phyloP scores from a whole-genome alignment of 2,888 invertebrate genomes.

The Priocnemis perturbator region DNA sequence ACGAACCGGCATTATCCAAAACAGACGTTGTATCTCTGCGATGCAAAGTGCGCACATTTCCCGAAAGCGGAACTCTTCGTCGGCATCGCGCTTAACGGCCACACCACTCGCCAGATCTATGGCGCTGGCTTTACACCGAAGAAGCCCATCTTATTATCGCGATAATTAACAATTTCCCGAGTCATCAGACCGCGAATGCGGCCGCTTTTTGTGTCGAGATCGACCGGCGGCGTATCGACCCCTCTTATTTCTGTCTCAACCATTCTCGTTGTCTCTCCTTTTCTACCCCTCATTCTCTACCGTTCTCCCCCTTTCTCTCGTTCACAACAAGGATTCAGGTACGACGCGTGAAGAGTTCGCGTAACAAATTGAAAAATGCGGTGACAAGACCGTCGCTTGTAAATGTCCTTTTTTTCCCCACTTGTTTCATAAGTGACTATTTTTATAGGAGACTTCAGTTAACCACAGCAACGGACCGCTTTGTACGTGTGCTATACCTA shows the following conservation, averaged over 20 bases:
- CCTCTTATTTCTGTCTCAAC: slow-evolving; percentile 5
- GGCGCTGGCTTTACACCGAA: neutral
- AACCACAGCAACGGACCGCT: too few relatives aligned
- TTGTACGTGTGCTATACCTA: too few relatives aligned
- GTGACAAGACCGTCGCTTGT: too few relatives aligned
- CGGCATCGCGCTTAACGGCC: slow-evolving; percentile 10
- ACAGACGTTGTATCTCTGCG: too few relatives aligned
- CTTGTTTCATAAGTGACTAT: too few relatives aligned
- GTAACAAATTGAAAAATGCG: too few relatives aligned
- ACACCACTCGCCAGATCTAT: slow-evolving; percentile 13
- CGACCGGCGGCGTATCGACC: slow-evolving; percentile 12
- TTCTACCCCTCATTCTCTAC: neutral
- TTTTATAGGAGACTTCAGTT: too few relatives aligned
- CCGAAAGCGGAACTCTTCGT: slow-evolving; percentile 13
- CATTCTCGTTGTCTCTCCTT: neutral
- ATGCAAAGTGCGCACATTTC: neutral
- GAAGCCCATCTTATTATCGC: slow-evolving; percentile 50
- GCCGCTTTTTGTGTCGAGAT: slow-evolving; percentile 27
- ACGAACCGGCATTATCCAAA: too few relatives aligned
- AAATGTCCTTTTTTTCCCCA: too few relatives aligned
- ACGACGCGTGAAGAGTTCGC: neutral
- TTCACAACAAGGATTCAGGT: slow-evolving; percentile 24
- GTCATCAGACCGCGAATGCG: slow-evolving; percentile 52
- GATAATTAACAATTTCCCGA: slow-evolving; percentile 60
- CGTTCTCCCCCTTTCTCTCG: slow-evolving; percentile 19